Evolutionary conservation across 30 jellyfish, hydroid and myxozoan species (phyloP).

Genomic region (Sanderia malayensis): DNA sequence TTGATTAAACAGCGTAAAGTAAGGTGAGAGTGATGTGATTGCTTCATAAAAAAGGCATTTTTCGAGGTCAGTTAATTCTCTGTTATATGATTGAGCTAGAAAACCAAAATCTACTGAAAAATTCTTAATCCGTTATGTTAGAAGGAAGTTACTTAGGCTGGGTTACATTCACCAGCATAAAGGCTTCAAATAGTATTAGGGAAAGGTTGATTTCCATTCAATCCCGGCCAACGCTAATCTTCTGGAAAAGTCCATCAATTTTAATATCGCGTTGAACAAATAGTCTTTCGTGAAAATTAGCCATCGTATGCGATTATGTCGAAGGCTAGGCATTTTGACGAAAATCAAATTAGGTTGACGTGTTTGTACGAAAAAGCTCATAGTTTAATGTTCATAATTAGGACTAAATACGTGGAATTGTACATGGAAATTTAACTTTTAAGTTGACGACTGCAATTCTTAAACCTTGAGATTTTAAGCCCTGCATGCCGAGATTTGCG

Average conservation of each 20-base stretch:
- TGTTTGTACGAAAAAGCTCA: background rate
- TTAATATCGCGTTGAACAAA: slow-evolving; percentile 36
- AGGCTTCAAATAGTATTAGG: background rate
- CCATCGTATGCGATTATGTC: slow-evolving; percentile 46
- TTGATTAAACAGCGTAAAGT: too few relatives aligned
- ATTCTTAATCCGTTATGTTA: background rate
- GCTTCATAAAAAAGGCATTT: background rate
- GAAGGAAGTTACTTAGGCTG: background rate
- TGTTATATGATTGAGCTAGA: background rate
- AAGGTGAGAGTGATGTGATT: too few relatives aligned
- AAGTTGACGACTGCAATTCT: too few relatives aligned
- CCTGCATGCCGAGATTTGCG: too few relatives aligned
- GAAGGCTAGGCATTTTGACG: slow-evolving; percentile 38
- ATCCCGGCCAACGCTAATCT: background rate
- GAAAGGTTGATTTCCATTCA: background rate
- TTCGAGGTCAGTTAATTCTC: background rate
- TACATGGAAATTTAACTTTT: too few relatives aligned
- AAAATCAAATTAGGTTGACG: slow-evolving; percentile 53
- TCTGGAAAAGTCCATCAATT: slow-evolving; percentile 40
- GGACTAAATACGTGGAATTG: too few relatives aligned
- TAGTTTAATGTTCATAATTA: background rate
- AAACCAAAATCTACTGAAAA: background rate
- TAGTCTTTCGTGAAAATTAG: slow-evolving; percentile 60
- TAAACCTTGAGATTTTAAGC: too few relatives aligned
- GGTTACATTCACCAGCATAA: background rate